Conservation (phyloP, 2,888 invertebrate genomes). For the Salticus scenicus region DNA sequence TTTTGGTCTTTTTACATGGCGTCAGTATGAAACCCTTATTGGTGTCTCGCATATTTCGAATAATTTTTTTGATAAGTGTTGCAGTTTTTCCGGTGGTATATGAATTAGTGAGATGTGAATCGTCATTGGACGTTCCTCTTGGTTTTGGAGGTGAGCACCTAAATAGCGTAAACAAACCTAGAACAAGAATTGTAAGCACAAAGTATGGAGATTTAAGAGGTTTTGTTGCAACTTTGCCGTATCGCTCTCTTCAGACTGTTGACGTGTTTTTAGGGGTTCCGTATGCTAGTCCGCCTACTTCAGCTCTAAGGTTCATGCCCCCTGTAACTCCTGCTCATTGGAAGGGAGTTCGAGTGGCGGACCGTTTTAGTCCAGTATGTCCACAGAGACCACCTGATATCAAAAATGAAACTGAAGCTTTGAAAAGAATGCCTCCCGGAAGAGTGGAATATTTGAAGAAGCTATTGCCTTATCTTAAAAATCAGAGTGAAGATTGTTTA, state of each 20-base stretch:
- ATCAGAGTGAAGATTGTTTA: slow-evolving; percentile 97
- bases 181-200: slow-evolving; percentile 87
- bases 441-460: slow-evolving; percentile 90
- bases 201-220: slow-evolving; percentile 90
- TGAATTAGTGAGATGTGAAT: not conserved
- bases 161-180: slow-evolving; percentile 77
- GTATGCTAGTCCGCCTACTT: slow-evolving; percentile 76
- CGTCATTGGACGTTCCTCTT: not conserved
- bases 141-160: slow-evolving; percentile 36
- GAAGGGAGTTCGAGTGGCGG: slow-evolving; percentile 84
- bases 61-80: not conserved
- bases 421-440: slow-evolving; percentile 92
- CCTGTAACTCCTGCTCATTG: slow-evolving; percentile 87
- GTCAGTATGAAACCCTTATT: not conserved
- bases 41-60: not conserved
- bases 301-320: slow-evolving; percentile 90
- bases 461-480: slow-evolving; percentile 87
- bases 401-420: slow-evolving; percentile 85
- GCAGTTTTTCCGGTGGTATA: not conserved
- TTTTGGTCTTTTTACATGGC: no score
- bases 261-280: slow-evolving; percentile 77
- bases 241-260: slow-evolving; percentile 79
- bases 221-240: slow-evolving; percentile 70
- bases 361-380: slow-evolving; percentile 85
- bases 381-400: slow-evolving; percentile 82